Conservation (phyloP, 2,113 vertebrate species). For the Trichomycterus rosablanca region DNA sequence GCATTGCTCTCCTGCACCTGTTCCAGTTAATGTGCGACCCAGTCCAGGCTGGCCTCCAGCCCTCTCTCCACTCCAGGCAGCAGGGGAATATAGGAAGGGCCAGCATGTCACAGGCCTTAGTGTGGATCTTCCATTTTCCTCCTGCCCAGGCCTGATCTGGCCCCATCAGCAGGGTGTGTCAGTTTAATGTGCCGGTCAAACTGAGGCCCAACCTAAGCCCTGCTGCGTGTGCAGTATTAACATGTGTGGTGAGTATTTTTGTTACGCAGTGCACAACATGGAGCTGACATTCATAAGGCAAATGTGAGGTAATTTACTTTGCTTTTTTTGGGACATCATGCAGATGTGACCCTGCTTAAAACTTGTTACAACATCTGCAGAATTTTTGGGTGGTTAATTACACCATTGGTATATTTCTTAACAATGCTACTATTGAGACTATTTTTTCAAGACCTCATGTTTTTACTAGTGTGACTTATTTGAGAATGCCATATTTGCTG, state of each 20-base stretch:
- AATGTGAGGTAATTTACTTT: conserved; percentile 65
- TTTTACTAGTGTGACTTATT: no score
- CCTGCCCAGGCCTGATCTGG: conserved; percentile 38
- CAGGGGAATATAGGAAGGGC: conserved; percentile 52
- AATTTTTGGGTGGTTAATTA: background rate
- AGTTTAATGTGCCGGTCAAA: conserved; percentile 64
- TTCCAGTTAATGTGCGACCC: conserved; percentile 64
- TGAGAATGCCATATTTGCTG: no score
- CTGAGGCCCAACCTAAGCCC: conserved; percentile 55
- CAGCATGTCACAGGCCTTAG: conserved; percentile 53
- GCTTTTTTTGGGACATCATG: conserved; percentile 51
- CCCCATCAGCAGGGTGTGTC: conserved; percentile 46
- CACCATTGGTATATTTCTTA: background rate
- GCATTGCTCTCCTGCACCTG: conserved; percentile 69
- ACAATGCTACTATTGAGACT: conserved; percentile 8
- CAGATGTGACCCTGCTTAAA: conserved; percentile 53
- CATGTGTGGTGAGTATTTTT: conserved; percentile 70
- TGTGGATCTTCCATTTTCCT: conserved; percentile 64
- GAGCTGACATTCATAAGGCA: conserved; percentile 69
- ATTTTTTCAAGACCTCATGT: background rate
- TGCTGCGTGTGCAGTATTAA: conserved; percentile 66
- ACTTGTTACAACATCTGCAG: background rate
- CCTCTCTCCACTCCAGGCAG: conserved; percentile 56
- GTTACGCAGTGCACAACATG: conserved; percentile 58
- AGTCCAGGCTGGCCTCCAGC: conserved; percentile 34